These are phyloP conservation scores for Muraenolepis orangiensis DNA, from an alignment of 2,797 vertebrate species.

Conservation along the genomic window DNA sequence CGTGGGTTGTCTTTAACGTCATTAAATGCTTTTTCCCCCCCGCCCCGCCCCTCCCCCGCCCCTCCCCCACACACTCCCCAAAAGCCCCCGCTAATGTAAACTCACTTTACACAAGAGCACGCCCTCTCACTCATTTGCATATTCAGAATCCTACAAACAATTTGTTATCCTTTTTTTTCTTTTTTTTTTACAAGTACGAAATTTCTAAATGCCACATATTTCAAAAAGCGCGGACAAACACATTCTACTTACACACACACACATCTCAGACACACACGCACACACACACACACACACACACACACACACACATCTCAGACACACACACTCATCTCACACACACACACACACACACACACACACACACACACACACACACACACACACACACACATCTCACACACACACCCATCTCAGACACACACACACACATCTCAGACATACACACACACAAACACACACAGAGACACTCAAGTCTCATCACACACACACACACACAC, in stretches of 20 bases:
- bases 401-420: no score
- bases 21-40: slow-evolving; percentile 54
- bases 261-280: slow-evolving; percentile 41
- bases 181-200: slow-evolving; percentile 60
- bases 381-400: no score
- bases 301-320: slow-evolving; percentile 8
- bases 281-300: slow-evolving; percentile 1
- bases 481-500: slow-evolving; percentile 1
- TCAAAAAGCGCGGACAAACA: slow-evolving; percentile 68
- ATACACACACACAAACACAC: no score
- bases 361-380: slow-evolving; percentile 5
- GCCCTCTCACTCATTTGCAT: slow-evolving; percentile 68
- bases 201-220: slow-evolving; percentile 74
- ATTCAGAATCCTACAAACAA: slow-evolving; percentile 77
- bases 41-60: no score
- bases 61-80: no score
- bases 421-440: no score
- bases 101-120: slow-evolving; percentile 63
- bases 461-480: no score
- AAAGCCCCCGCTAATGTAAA: slow-evolving; percentile 48
- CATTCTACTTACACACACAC: slow-evolving; percentile 59
- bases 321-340: slow-evolving; percentile 26
- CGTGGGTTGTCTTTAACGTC: slow-evolving; percentile 60
- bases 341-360: slow-evolving; percentile 7
- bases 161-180: no score